Evolutionary conservation across 2,888 invertebrate genomes (phyloP), one percentile per base, ranked within the genome.

Genomic region (Onthophagus sagittarius): DNA sequence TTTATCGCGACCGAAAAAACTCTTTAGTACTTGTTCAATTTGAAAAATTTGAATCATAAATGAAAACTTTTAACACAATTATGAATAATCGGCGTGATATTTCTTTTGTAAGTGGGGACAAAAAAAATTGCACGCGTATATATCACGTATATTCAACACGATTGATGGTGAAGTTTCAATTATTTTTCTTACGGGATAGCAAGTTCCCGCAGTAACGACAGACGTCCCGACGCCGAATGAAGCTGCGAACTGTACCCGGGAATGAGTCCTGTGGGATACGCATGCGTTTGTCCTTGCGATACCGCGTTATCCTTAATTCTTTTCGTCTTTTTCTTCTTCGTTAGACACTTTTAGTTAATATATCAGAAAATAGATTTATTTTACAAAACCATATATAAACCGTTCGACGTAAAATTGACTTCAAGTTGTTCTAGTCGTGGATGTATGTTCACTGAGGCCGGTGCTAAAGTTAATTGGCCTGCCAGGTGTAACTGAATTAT

Each of bases 241-340:
- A 74, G 79, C 79, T 78, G 79, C 77, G 62, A 70, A 39, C 31
- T 23, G 75, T 76, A 76, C 78, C 79, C 79, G 78, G 79, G 79
- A 78, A 78, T 77, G 76, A 77, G 77, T 79, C 78, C 79, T 78
- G 76, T 75, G 77, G 78, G 78, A 77, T 76, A 76, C 77, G 77
- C 77, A 75, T 78, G 78, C 78, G 77, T 75, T 70, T 69, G 73
- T 72, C 53, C 53, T 69, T 64, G 15, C 73, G 72, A 70, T 70
- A 53, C 23, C 69, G 23, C 75, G 75, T 72, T 73, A 72, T 71
- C 72, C 67, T 76, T 75, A 67, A 67, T 67, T 23, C 15, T 23
- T 9, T 32, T 67, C 64, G 15, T 23, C 13, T 67, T 67, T 31
- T 5, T 15, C 31, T 32, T 23, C 7, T 31, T 14, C 14, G 63